A percentile compares a stretch with the other conserved stretches of the same genome.
Conservation (phyloP, 2,888 invertebrate genomes). For the Oegoconia quadripuncta region DNA sequence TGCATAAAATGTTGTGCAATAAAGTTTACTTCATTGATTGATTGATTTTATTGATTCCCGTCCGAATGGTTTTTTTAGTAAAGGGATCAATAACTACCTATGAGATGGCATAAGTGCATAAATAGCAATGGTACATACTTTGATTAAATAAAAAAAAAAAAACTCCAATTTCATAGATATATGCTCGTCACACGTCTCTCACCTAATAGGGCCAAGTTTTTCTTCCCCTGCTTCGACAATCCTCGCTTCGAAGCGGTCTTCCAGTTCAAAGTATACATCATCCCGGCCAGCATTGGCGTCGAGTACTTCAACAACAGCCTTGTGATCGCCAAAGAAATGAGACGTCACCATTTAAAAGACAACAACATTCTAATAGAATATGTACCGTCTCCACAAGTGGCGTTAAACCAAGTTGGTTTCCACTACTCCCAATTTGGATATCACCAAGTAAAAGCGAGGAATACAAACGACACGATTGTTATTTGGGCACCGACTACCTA, state of each 20-base stretch:
- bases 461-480: conserved; percentile 46
- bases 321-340: conserved; percentile 50
- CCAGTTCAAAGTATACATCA: conserved; percentile 51
- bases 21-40: no score
- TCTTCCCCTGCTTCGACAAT: conserved; percentile 88
- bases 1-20: no score
- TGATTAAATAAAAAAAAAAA: no score
- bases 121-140: no score
- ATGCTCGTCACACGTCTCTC: conserved; percentile 80
- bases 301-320: conserved; percentile 55
- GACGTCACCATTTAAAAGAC: conserved; percentile 30
- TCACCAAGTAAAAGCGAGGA: conserved; percentile 28
- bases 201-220: conserved; percentile 79
- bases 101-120: no score
- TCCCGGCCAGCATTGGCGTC: conserved; percentile 21
- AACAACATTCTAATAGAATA: conserved; percentile 46
- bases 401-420: conserved; percentile 58
- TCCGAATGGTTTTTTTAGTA: no score
- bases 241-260: conserved; percentile 83
- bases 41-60: no score
- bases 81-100: no score
- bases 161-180: conserved; percentile 78
- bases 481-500: conserved; percentile 58
- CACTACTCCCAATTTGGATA: conserved; percentile 53
- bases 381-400: conserved; percentile 62